phyloP scores from a whole-genome alignment of 2,888 invertebrate genomes.

The Drosophila sordidapex region DNA sequence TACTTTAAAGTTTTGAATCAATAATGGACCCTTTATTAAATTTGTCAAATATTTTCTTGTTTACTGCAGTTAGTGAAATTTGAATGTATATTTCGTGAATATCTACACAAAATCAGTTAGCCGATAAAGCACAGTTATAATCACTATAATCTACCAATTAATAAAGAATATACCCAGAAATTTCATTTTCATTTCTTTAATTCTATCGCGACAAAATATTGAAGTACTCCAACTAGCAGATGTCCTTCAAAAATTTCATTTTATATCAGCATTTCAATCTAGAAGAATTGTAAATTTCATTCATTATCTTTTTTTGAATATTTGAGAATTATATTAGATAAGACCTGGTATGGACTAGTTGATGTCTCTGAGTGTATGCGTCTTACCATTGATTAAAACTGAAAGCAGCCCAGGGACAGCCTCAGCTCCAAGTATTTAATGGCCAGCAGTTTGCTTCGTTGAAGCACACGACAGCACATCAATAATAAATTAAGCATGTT shows the following conservation, averaged over 20 bases:
- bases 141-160: not conserved
- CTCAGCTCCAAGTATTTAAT: constrained; percentile 1
- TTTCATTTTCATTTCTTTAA: not conserved
- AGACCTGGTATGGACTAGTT: not conserved
- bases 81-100: no score
- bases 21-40: not conserved
- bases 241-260: not conserved
- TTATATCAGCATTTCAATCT: not conserved
- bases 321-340: not conserved
- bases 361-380: not conserved
- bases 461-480: constrained; percentile 41
- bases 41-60: not conserved
- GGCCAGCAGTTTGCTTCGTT: constrained; percentile 1
- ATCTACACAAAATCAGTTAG: not conserved
- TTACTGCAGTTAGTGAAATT: not conserved
- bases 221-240: not conserved
- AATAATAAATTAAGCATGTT: constrained; percentile 64
- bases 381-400: constrained; percentile 12
- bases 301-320: not conserved
- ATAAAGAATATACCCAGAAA: not conserved
- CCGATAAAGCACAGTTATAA: not conserved
- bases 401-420: constrained; percentile 26
- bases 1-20: not conserved
- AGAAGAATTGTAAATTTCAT: not conserved
- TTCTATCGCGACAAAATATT: not conserved